Conservation (phyloP, 2,113 vertebrate genomes). For the Rhea americana region DNA sequence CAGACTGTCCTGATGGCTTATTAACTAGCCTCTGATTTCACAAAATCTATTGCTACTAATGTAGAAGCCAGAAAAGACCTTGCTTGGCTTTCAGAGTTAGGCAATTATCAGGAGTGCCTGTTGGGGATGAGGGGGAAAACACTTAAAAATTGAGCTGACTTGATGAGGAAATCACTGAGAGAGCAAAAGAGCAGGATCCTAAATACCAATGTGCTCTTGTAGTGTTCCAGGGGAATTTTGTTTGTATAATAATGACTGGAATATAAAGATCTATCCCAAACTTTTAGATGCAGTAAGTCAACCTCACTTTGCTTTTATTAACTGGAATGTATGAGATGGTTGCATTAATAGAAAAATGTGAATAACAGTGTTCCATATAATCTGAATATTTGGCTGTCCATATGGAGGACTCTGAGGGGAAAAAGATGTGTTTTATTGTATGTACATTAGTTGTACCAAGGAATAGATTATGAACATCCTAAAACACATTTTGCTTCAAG, state of each 20-base stretch:
- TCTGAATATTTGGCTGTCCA: background rate
- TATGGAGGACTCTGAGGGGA: background rate
- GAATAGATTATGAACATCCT: background rate
- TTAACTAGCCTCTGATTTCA: constrained; percentile 39
- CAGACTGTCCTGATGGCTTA: constrained; percentile 22
- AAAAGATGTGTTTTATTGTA: background rate
- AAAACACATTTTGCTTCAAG: background rate
- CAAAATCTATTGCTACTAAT: background rate
- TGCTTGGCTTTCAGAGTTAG: background rate
- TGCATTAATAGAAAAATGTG: background rate
- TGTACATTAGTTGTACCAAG: background rate
- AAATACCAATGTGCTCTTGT: rapidly evolving
- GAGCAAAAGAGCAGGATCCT: background rate
- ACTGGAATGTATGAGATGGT: background rate
- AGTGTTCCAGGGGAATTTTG: background rate
- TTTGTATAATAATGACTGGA: background rate
- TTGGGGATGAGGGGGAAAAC: background rate
- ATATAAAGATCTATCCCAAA: background rate
- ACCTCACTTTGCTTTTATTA: background rate
- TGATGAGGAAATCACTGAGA: background rate
- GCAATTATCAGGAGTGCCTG: constrained; percentile 10
- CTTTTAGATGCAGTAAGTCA: background rate
- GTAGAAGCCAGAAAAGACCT: background rate
- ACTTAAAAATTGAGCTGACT: constrained; percentile 1
- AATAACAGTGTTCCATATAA: background rate